Evolutionary conservation across 2,797 vertebrate species (phyloP), one percentile per base, ranked within the genome.

Genomic region (Parauchenoglanis punctatus): DNA sequence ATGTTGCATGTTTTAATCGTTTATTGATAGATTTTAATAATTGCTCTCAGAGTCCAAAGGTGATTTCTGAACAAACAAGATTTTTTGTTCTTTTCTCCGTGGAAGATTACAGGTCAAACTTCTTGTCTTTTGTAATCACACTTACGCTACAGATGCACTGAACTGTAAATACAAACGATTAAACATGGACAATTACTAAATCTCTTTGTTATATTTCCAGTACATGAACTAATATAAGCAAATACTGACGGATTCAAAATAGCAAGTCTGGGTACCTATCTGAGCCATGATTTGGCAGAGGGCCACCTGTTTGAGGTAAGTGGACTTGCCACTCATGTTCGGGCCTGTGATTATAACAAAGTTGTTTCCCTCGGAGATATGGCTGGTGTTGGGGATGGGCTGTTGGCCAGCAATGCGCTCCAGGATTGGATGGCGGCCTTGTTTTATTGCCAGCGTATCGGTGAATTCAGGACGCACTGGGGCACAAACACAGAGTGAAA

Each of bases 261-360:
- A 65, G 18, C 63, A 81, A 49, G 77, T 65, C 40, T 89, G 89
- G 95, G 95, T 92, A 99, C 98, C 98, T 92, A 99, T 99, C 90
- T 99, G 99, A 91, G 98, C 98, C 97, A 99, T 98, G 91, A 99
- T 97, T 94, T 99, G 98, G 94, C 97, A 98, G 89, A 99, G 96
- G 0, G 97, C 98, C 94, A 98, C 97, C 91, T 99, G 98, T 92
- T 97, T 99, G 88, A 99, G 95, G 92, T 98, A 99, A 0, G 98
- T 99, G 87, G 98, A 99, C 91, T 99, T 99, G 88, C 98, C 99
- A 85, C 98, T 99, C 98, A 99, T 99, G 93, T 99, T 99, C 88
- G 98, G 98, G 88, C 98, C 98, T 40, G 99, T 99, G 91, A 99
- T 95, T 90, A 99, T 97, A 89, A 97, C 91, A 92, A 99, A 98